Conservation (phyloP, 92 coral and sea anemone genomes). For the Porites evermanni region DNA sequence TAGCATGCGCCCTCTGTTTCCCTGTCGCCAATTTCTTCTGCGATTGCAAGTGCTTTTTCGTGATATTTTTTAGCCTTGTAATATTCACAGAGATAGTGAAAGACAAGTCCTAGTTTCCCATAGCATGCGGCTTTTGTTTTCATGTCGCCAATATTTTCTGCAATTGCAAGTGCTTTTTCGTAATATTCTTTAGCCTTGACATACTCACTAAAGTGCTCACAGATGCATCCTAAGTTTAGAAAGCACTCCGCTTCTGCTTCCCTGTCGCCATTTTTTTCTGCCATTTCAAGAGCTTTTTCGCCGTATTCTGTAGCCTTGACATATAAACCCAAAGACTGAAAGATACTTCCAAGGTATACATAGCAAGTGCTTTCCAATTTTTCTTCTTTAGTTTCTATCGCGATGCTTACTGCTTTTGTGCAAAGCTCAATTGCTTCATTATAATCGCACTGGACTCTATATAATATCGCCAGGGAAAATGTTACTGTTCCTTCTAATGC, state of each 20-base stretch:
- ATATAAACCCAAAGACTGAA: background rate
- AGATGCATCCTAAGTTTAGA: background rate
- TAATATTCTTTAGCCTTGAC: slow-evolving; percentile 4
- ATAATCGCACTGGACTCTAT: background rate
- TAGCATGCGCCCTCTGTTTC: background rate
- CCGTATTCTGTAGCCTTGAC: background rate
- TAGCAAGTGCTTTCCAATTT: background rate
- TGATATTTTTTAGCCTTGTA: background rate
- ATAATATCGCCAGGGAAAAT: too few species aligned
- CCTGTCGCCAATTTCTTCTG: background rate
- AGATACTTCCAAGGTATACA: background rate
- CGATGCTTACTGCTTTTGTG: background rate
- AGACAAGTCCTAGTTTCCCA: slow-evolving; percentile 13
- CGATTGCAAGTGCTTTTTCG: slow-evolving; percentile 1
- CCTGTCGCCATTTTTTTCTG: slow-evolving; percentile 10
- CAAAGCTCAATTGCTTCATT: background rate
- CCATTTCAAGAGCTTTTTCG: slow-evolving; percentile 7
- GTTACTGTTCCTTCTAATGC: too few species aligned
- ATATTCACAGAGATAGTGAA: background rate
- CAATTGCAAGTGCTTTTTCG: background rate
- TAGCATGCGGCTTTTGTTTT: background rate
- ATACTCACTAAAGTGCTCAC: background rate
- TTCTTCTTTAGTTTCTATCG: background rate
- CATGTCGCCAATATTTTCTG: background rate
- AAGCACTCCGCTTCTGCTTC: background rate